Evolutionary conservation across 2,888 invertebrate genomes (phyloP).

Genomic region (Nephrocerus scutellatus): DNA sequence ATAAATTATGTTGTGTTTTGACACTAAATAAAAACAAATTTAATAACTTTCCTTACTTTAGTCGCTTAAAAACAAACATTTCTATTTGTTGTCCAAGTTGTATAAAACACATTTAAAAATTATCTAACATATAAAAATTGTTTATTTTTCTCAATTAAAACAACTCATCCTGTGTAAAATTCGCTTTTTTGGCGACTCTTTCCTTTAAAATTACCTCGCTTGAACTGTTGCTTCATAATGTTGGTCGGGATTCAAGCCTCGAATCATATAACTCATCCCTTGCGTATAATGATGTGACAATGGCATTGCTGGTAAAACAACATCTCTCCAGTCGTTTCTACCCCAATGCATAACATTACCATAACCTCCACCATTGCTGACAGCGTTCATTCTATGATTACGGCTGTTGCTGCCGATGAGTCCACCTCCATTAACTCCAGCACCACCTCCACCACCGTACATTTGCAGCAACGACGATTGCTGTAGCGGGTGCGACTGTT

Average conservation of each 20-base stretch:
- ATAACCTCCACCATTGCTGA: constrained; percentile 36
- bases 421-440: constrained; percentile 16
- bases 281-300: constrained; percentile 53
- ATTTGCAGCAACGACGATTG: constrained; percentile 32
- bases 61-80: too few species aligned
- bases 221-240: constrained; percentile 62
- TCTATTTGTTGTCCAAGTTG: too few species aligned
- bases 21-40: too few species aligned
- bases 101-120: too few species aligned
- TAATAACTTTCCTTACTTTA: too few species aligned
- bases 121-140: too few species aligned
- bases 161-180: not conserved
- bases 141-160: too few species aligned
- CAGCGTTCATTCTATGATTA: constrained; percentile 38
- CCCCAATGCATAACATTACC: constrained; percentile 45
- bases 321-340: constrained; percentile 54
- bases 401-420: constrained; percentile 30
- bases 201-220: constrained; percentile 52
- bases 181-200: not conserved
- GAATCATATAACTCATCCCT: constrained; percentile 60
- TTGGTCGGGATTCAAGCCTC: constrained; percentile 57
- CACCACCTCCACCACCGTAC: constrained; percentile 28
- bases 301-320: constrained; percentile 53
- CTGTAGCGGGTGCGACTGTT: constrained; percentile 41
- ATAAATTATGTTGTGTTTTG: too few species aligned